Evolutionary conservation across 2,888 invertebrate genomes (phyloP).

Genomic region (Atrina japonica): DNA sequence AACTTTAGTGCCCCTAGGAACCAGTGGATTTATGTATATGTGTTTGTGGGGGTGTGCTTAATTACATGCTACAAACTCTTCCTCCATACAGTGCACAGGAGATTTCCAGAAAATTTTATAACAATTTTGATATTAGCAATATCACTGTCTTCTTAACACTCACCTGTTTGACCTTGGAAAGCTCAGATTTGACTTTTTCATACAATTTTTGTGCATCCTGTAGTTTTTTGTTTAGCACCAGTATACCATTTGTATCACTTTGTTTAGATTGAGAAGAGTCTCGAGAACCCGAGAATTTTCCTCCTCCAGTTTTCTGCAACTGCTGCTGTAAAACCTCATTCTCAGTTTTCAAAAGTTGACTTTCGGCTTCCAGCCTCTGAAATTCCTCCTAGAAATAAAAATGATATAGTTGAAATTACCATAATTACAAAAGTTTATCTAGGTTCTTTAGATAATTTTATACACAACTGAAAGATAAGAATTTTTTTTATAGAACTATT

Average conservation of each 20-base stretch:
- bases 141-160: background rate
- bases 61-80: too few relatives aligned
- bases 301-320: slow-evolving; percentile 46
- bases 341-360: slow-evolving; percentile 62
- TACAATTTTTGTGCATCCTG: slow-evolving; percentile 74
- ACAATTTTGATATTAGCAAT: too few relatives aligned
- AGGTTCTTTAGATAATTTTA: too few relatives aligned
- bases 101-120: too few relatives aligned
- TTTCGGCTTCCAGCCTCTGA: slow-evolving; percentile 63
- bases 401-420: too few relatives aligned
- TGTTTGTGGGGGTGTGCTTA: too few relatives aligned
- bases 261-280: slow-evolving; percentile 12
- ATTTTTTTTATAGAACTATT: too few relatives aligned
- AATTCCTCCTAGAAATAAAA: slow-evolving; percentile 69
- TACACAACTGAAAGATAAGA: too few relatives aligned
- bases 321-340: slow-evolving; percentile 67
- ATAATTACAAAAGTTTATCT: too few relatives aligned
- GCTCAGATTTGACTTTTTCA: slow-evolving; percentile 69
- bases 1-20: too few relatives aligned
- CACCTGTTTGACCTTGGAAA: slow-evolving; percentile 70
- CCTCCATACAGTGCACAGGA: too few relatives aligned
- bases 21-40: too few relatives aligned
- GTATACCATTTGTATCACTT: slow-evolving; percentile 47
- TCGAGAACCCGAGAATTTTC: slow-evolving; percentile 4
- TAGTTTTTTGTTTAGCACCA: slow-evolving; percentile 67